phyloP scores from a whole-genome alignment of 2,888 invertebrate species.

The Lomographa bimaculata region DNA sequence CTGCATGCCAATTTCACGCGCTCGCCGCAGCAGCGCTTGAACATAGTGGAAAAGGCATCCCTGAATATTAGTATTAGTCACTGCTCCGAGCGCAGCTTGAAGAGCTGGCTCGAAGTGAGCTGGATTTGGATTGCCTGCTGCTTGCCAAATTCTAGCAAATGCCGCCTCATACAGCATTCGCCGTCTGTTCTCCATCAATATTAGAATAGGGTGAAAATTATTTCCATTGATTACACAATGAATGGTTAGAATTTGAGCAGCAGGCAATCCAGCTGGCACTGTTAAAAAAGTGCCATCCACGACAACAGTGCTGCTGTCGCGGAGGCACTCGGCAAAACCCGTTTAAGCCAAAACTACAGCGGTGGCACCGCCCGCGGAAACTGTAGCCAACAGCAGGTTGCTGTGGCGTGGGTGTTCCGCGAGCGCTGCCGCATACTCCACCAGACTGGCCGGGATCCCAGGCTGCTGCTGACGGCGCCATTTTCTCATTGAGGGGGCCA shows the following conservation, averaged over 20 bases:
- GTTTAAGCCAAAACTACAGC: constrained; percentile 6
- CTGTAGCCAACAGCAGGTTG: constrained; percentile 6
- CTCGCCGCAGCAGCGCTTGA: constrained; percentile 1
- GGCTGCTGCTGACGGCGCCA: not conserved
- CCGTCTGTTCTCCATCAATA: no score
- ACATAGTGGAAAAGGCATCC: not conserved
- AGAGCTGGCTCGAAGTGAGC: no score
- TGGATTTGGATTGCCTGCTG: no score
- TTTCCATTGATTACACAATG: not conserved
- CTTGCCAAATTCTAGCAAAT: no score
- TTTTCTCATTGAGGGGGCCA: constrained; percentile 1
- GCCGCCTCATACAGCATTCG: no score
- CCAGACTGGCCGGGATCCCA: not conserved
- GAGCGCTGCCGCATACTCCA: constrained; percentile 10
- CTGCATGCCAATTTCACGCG: not conserved
- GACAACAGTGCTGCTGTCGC: constrained; percentile 6
- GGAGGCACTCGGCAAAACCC: constrained; percentile 1
- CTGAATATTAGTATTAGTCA: not conserved
- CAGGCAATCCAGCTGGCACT: constrained; percentile 10
- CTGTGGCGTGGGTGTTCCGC: constrained; percentile 5
- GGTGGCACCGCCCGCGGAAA: constrained; percentile 3
- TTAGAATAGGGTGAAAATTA: no score
- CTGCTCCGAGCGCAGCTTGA: not conserved
- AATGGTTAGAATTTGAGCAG: not conserved
- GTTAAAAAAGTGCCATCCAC: constrained; percentile 15